phyloP scores from a whole-genome alignment of 2,888 invertebrate species.

The Exocentrus adspersus region DNA sequence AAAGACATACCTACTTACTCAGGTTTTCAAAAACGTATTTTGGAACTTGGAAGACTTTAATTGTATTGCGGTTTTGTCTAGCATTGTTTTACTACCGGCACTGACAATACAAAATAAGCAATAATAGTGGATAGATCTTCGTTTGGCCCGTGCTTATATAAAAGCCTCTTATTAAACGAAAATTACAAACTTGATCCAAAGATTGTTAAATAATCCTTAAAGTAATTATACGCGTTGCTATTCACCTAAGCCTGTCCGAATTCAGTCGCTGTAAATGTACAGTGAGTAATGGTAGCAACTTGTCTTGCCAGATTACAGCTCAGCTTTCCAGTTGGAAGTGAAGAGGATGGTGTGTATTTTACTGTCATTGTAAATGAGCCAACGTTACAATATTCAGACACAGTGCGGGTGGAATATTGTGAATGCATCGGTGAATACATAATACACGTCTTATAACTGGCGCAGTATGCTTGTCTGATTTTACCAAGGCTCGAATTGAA shows the following conservation, averaged over 20 bases:
- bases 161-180: background rate
- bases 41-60: too few species aligned
- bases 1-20: too few species aligned
- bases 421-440: conserved; percentile 1
- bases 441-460: background rate
- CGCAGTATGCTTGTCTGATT: background rate
- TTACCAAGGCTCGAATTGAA: background rate
- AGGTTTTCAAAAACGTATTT: too few species aligned
- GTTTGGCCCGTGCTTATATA: too few species aligned
- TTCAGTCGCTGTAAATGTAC: background rate
- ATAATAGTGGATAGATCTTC: too few species aligned
- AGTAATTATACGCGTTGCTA: background rate
- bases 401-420: conserved; percentile 1
- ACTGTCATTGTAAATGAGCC: background rate
- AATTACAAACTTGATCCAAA: background rate
- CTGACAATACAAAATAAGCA: too few species aligned
- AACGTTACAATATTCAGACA: background rate
- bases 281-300: background rate
- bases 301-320: background rate
- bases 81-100: too few species aligned
- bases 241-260: background rate
- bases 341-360: background rate
- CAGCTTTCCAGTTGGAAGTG: background rate
- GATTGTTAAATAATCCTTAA: background rate
- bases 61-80: too few species aligned